Base-by-base conservation (phyloP, 2,797 vertebrate species). In the Coilia nasus region DNA sequence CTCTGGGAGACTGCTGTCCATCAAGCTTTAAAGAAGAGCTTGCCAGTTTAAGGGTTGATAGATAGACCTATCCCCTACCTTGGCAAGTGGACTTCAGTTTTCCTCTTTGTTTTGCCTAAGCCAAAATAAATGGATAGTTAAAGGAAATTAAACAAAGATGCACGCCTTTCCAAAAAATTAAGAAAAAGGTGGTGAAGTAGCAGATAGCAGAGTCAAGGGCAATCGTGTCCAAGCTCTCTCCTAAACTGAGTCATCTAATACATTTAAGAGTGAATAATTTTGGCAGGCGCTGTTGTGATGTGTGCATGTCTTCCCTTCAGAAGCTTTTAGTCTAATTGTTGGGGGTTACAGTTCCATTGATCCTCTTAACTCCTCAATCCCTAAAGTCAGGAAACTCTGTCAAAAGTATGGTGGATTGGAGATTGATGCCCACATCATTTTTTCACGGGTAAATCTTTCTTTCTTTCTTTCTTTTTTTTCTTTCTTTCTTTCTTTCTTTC, bases 271-370 rank as follows among this genome's bases (percentile, higher is more conserved):
- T 12, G 2, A 78, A 78, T 10, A 21, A 14, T 78, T 41, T 78
- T 78, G 71, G 31, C 35, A 78, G 71, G 0, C 35, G 23, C 60
- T 64, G 60, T 64, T 64, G 6, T 64, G 17, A 78, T 44, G 35
- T 17, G 14, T 19, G 31, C 35, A 21, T 78, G 21, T 78, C 35
- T 78, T 78, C 71, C 19, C 31, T 41, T 21, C 17, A 78, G 71
- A 78, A 44, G 71, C 71, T 78, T 78, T 78, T 44, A 78, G 71
- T 35, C 35, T 78, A 78, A 78, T 78, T 78, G 35, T 78, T 14
- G 21, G 10, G 10, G 64, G 64, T 47, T 47, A 60, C 57, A 60
- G 54, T 62, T 83, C 31, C 46, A 23, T 14, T 78, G 31, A 19
- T n/a, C 83, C 25, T 84, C 44, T 6, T 25, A n/a, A 44, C 71